Base-by-base conservation (phyloP, 2,797 vertebrate genomes). In the Eulemur mongoz region DNA sequence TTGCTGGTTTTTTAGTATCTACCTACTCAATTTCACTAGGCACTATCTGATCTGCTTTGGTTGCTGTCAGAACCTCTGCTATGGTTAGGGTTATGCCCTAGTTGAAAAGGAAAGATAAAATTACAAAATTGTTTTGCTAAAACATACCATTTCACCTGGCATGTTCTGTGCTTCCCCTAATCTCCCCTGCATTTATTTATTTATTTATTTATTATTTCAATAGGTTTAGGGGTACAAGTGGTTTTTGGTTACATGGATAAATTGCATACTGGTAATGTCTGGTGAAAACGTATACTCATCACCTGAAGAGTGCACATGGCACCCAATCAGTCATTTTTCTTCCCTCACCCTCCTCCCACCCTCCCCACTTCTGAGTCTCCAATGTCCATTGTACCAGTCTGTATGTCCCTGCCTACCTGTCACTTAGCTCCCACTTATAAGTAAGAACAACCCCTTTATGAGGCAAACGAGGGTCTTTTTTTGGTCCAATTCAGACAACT, bases 31-130 rank as follows among this genome's bases (percentile, higher is more conserved):
- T n/a, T 90, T 78, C 63, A 40, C 40, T 73, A n/a, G 81, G 17
- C 50, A 79, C 50, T 75, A 5, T 75, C 45, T 76, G 35, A 75
- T n/a, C 50, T 79, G 40, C 18, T 14, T 79, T 30, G 18, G 15
- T 50, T 59, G 45, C 17, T 40, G 23, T 70, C 32, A 70, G 32
- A 70, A 85, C 30, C 32, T 95, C 67, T 4, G 0, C 25, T 79
- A 54, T 52, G 45, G 27, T 65, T 84, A 61, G 7, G 27, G 18
- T 84, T 86, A 23, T 45, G 90, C 7, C 35, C 25, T 69, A 25
- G 65, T 30, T 25, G 15, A 90, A 94, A 85, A 38, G 61, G 43
- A 94, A 94, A 89, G n/a, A 85, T n/a, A 67, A 91, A 94, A 86
- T 76, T 65, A 76, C 32, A 59, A 81, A 83, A 89, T 20, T 25